Base-by-base conservation (phyloP, 2,888 invertebrate species). In the Hoplodrina blanda region DNA sequence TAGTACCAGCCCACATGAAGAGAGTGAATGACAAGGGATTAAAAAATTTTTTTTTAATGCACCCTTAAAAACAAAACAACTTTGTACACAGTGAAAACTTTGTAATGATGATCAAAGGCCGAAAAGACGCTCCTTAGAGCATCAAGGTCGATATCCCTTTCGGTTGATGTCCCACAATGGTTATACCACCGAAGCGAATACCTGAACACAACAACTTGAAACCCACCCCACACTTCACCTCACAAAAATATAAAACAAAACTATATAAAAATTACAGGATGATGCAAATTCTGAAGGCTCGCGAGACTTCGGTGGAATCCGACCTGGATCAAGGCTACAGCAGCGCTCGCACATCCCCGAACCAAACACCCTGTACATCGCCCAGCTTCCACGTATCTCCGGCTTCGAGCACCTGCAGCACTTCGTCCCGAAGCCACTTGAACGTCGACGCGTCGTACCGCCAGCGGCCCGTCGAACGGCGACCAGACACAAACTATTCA, bases 281-380 rank as follows among this genome's bases (percentile, higher is more conserved):
- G 95, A 96, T 95, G 95, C 93, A 93, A 75, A 93, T 93, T 20
- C 78, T 95, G 44, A 95, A 94, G 71, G 89, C 93, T 0, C 91
- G 94, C 46, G 94, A 94, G 50, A 81, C 85, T 0, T 83, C 83
- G 0, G 81, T 78, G 0, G 94, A 94, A 19, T 84, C 90, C 0
- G 94, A 95, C 57, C 82, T 90, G 0, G 95, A 95, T 67, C 95
- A 95, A 75, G 95, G 95, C 0, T 95, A 95, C 78, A 89, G 94
- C 82, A 95, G 95, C 64, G 94, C 95, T 0, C 84, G 90, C 30
- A 95, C 93, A 0, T 92, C 95, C 0, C 95, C 95, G 0, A 92
- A 90, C 77, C 85, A 90, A 30, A 95, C 95, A 0, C 95, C 95
- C 0, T 85, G 87, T 46, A 87, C 94, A 0, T 94, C 95, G 0